phyloP scores from a whole-genome alignment of 1,140 invertebrate species.

The Drosophila novamexicana region DNA sequence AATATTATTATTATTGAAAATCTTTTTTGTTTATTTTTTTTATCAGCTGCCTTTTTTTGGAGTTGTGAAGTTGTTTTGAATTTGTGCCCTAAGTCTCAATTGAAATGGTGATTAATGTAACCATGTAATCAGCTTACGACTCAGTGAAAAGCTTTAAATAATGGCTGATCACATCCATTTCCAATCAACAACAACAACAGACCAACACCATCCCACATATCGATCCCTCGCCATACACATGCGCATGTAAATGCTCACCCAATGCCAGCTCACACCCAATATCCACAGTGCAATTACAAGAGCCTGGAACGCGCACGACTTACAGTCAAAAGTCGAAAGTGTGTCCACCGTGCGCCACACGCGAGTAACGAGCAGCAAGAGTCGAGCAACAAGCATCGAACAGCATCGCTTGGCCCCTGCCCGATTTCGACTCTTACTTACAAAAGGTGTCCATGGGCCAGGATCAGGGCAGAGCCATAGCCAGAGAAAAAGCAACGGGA shows the following conservation, averaged over 20 bases:
- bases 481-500: slow-evolving; percentile 40
- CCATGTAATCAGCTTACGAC: too few species aligned
- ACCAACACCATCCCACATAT: not conserved
- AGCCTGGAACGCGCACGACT: slow-evolving; percentile 63
- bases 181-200: not conserved
- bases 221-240: not conserved
- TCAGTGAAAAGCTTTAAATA: too few species aligned
- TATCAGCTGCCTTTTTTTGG: too few species aligned
- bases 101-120: too few species aligned
- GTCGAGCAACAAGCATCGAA: slow-evolving; percentile 29
- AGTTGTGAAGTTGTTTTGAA: too few species aligned
- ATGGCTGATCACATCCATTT: not conserved
- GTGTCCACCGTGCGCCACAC: slow-evolving; percentile 70
- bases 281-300: slow-evolving; percentile 40
- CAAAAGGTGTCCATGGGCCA: slow-evolving; percentile 17
- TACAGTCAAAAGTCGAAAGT: slow-evolving; percentile 65
- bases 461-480: not conserved
- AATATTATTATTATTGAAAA: too few species aligned
- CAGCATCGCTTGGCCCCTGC: slow-evolving; percentile 53
- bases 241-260: not conserved
- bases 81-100: too few species aligned
- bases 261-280: slow-evolving; percentile 2
- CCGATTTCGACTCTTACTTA: slow-evolving; percentile 35
- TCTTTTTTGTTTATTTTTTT: too few species aligned
- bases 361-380: slow-evolving; percentile 32